Evolutionary conservation across 2,113 vertebrate species (phyloP).

Genomic region (Marcusenius ussheri): DNA sequence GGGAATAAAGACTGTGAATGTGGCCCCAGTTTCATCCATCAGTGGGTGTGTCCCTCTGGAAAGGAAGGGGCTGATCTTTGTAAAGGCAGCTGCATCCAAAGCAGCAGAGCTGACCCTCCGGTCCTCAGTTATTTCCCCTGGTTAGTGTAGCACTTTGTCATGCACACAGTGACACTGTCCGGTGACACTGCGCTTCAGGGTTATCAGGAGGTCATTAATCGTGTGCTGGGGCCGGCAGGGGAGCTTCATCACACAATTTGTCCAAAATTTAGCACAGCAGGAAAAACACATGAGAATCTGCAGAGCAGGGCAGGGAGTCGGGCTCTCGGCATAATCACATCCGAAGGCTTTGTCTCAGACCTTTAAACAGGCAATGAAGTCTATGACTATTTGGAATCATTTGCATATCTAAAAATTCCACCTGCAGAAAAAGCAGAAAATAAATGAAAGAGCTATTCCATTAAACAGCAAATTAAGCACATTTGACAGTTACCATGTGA

Average conservation of each 20-base stretch:
- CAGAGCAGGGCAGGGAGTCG: neutral
- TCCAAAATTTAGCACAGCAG: neutral
- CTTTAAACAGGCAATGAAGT: neutral
- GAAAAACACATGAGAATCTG: neutral
- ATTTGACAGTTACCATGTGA: neutral
- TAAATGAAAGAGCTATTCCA: neutral
- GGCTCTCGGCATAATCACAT: neutral
- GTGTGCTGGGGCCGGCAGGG: neutral
- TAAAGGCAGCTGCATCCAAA: neutral
- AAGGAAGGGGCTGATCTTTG: neutral
- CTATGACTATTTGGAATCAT: neutral
- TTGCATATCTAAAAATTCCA: conserved; percentile 1
- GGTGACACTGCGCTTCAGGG: neutral
- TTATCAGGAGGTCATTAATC: neutral
- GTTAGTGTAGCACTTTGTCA: neutral
- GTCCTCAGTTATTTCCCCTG: neutral
- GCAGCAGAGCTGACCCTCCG: neutral
- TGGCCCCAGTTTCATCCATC: neutral
- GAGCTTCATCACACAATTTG: neutral
- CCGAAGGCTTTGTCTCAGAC: neutral
- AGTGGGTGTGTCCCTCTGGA: neutral
- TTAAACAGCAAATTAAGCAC: neutral
- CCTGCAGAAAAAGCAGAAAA: neutral
- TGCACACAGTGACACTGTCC: neutral
- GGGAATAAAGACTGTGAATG: neutral